Conservation (phyloP, 2,113 vertebrate genomes). For the Scolopax mira region DNA sequence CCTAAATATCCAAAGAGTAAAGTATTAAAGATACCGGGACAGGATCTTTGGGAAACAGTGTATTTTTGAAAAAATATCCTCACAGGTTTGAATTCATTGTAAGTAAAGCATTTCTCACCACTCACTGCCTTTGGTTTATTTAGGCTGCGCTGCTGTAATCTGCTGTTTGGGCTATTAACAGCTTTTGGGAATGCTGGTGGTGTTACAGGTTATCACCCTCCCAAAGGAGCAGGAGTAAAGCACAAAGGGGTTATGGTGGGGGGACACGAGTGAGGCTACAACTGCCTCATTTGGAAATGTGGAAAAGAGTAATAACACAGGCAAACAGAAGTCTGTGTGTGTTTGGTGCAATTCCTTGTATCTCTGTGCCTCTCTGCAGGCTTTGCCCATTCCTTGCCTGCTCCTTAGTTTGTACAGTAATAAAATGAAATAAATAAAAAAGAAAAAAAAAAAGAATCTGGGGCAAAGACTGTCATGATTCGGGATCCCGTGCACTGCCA, state of each 20-base stretch:
- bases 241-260: background rate
- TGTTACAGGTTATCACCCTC: slow-evolving; percentile 1
- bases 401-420: background rate
- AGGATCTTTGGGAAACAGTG: background rate
- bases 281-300: background rate
- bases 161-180: slow-evolving; percentile 21
- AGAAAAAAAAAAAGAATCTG: background rate
- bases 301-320: background rate
- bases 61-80: background rate
- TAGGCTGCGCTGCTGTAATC: background rate
- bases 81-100: background rate
- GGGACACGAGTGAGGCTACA: background rate
- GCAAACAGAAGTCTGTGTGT: fast-evolving
- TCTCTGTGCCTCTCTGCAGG: background rate
- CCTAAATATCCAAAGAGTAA: background rate
- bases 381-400: background rate
- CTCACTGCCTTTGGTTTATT: background rate
- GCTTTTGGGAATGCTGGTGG: background rate
- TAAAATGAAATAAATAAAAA: background rate
- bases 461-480: background rate
- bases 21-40: background rate
- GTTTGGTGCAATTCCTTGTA: background rate
- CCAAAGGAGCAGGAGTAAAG: background rate
- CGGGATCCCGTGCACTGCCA: background rate
- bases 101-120: background rate